Evolutionary conservation across 2,113 vertebrate genomes (phyloP).

Genomic region (Thryonomys swinderianus): DNA sequence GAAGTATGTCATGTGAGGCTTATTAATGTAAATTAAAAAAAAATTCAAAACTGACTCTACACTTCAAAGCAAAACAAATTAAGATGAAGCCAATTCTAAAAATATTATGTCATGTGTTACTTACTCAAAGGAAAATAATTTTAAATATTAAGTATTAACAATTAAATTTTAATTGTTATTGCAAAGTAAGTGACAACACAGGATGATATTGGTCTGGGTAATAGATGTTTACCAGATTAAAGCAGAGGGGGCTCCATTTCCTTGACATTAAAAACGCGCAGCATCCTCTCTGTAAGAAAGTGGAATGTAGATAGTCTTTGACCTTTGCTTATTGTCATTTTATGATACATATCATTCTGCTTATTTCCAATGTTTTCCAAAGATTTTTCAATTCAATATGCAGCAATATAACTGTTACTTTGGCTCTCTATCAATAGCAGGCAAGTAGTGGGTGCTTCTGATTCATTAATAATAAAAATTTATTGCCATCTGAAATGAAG

Average conservation of each 20-base stretch:
- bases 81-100: neutral
- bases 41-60: neutral
- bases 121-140: neutral
- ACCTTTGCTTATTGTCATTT: neutral
- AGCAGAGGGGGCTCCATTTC: neutral
- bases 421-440: neutral
- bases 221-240: neutral
- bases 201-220: rapidly evolving
- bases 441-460: neutral
- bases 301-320: neutral
- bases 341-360: neutral
- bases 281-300: neutral
- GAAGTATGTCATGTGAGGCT: neutral
- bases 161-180: neutral
- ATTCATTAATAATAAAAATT: neutral
- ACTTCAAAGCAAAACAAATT: neutral
- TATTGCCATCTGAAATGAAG: neutral
- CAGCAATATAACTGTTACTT: neutral
- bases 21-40: neutral
- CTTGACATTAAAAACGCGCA: neutral
- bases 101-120: neutral
- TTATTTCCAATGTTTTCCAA: neutral
- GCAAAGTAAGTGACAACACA: neutral
- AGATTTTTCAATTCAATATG: neutral
- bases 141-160: too few relatives aligned